These are phyloP conservation scores for Nemurella pictetii DNA, from an alignment of 2,888 invertebrate species.

Conservation along the genomic window DNA sequence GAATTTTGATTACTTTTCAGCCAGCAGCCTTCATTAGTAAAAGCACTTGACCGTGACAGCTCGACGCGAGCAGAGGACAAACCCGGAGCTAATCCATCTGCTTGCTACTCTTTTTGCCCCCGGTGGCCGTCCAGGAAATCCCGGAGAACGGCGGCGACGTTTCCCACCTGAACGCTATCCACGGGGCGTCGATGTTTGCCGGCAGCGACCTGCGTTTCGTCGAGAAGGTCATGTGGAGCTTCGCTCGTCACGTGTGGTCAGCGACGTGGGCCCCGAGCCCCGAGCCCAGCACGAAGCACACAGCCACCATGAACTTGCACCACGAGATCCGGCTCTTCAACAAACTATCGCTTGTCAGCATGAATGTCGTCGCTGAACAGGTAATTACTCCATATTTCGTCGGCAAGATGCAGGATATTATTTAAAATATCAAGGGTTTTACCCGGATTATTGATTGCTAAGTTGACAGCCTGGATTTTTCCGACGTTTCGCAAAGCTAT, in stretches of 20 bases:
- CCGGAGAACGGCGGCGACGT: slow-evolving; percentile 90
- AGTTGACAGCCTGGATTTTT: too few relatives aligned
- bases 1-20: background rate
- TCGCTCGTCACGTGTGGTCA: slow-evolving; percentile 63
- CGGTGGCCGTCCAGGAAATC: slow-evolving; percentile 65
- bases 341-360: slow-evolving; percentile 58
- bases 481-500: too few relatives aligned
- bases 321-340: slow-evolving; percentile 67
- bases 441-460: too few relatives aligned
- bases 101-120: too few relatives aligned
- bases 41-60: background rate
- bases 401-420: too few relatives aligned
- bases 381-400: too few relatives aligned
- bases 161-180: slow-evolving; percentile 77
- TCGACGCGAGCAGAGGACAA: background rate
- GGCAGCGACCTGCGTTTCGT: slow-evolving; percentile 53
- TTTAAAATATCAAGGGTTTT: too few relatives aligned
- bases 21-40: background rate
- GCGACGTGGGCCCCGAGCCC: slow-evolving; percentile 61
- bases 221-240: slow-evolving; percentile 49
- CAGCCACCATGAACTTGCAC: slow-evolving; percentile 63
- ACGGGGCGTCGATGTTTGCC: slow-evolving; percentile 62
- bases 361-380: slow-evolving; percentile 69
- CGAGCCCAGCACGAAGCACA: slow-evolving; percentile 60
- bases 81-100: background rate